Evolutionary conservation across 1,140 invertebrate genomes (phyloP).

Genomic region (Drosophila albomicans): DNA sequence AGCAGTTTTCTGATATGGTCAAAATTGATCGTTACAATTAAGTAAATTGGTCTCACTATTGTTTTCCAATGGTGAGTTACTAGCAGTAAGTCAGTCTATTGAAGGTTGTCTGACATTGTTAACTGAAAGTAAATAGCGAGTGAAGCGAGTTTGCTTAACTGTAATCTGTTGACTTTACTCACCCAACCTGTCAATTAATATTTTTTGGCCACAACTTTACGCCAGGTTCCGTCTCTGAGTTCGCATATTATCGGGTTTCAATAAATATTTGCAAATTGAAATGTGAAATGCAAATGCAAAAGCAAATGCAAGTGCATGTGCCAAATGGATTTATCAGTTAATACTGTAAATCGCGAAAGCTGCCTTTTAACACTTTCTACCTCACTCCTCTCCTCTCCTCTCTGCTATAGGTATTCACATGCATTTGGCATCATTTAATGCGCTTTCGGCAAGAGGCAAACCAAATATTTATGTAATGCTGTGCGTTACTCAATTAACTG

Average conservation of each 20-base stretch:
- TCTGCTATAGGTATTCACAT: not conserved
- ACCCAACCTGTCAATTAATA: conserved; percentile 22
- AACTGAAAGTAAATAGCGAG: conserved; percentile 3
- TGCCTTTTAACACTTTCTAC: conserved; percentile 1
- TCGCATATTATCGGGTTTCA: conserved; percentile 34
- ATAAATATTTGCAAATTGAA: conserved; percentile 61
- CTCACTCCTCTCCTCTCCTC: not conserved
- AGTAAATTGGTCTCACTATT: too few relatives aligned
- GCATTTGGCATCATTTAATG: conserved; percentile 51
- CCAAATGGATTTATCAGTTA: conserved; percentile 57
- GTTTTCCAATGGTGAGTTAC: too few relatives aligned
- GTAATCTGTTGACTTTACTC: conserved; percentile 20
- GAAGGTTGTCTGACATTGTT: not conserved
- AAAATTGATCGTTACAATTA: too few relatives aligned
- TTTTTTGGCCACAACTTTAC: conserved; percentile 17
- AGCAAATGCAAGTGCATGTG: conserved; percentile 17
- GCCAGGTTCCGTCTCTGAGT: not conserved
- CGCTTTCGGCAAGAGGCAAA: conserved; percentile 52
- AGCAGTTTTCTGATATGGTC: too few relatives aligned
- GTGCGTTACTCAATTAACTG: conserved; percentile 67
- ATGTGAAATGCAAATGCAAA: conserved; percentile 39
- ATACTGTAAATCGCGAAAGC: conserved; percentile 49
- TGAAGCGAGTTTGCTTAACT: not conserved
- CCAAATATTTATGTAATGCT: conserved; percentile 64
- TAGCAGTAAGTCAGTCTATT: not conserved